phyloP scores from a whole-genome alignment of 2,797 vertebrate species.

The Choloepus didactylus region DNA sequence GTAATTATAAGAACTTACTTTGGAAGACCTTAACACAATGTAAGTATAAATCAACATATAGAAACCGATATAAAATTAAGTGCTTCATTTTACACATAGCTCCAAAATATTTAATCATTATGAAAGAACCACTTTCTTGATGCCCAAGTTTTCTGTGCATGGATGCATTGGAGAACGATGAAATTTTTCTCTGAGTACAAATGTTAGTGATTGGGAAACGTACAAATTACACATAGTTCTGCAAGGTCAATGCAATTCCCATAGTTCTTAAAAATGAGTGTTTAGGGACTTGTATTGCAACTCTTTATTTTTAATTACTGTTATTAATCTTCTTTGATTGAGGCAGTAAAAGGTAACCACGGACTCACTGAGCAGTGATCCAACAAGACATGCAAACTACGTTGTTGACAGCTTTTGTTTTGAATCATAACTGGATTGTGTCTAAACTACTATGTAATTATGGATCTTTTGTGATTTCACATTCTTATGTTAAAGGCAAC shows the following conservation, averaged over 20 bases:
- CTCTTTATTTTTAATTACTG: slow-evolving; percentile 71
- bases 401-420: slow-evolving; percentile 59
- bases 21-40: background rate
- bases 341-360: slow-evolving; percentile 59
- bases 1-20: slow-evolving; percentile 7
- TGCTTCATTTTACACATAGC: background rate
- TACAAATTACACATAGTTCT: slow-evolving; percentile 40
- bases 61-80: background rate
- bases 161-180: background rate
- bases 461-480: slow-evolving; percentile 62
- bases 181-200: slow-evolving; percentile 34
- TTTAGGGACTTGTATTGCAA: background rate
- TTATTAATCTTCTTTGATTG: slow-evolving; percentile 67
- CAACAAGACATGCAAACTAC: slow-evolving; percentile 1
- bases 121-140: slow-evolving; percentile 39
- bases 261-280: slow-evolving; percentile 20
- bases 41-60: background rate
- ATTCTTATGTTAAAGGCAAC: slow-evolving; percentile 61
- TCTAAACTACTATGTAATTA: slow-evolving; percentile 67
- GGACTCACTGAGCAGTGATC: slow-evolving; percentile 60
- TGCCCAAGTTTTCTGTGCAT: background rate
- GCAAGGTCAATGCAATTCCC: slow-evolving; percentile 20
- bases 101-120: background rate
- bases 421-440: slow-evolving; percentile 47
- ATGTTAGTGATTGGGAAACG: slow-evolving; percentile 51